Percentiles rank a stretch among this genome's conserved stretches.
Evolutionary conservation across 2,888 invertebrate genomes (phyloP).

Genomic region (Aphidius colemani): DNA sequence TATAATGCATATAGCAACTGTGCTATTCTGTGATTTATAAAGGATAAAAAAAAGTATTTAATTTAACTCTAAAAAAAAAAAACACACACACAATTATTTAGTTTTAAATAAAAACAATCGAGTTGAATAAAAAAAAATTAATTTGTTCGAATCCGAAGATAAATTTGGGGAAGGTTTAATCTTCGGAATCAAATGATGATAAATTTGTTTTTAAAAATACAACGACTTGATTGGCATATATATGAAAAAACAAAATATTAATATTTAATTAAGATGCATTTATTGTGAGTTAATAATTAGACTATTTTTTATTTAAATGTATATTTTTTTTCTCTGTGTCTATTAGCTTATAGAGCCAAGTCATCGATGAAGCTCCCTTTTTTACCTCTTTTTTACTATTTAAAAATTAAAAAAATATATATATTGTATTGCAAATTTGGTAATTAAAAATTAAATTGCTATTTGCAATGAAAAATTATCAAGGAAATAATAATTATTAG

Average conservation of each 20-base stretch:
- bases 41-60: slow-evolving; percentile 14
- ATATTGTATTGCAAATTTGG: background rate
- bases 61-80: background rate
- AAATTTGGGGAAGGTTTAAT: slow-evolving; percentile 58
- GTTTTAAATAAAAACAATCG: slow-evolving; percentile 2
- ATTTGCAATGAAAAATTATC: no score
- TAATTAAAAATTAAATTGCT: no score
- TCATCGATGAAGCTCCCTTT: slow-evolving; percentile 28
- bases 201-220: slow-evolving; percentile 12
- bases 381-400: slow-evolving; percentile 32
- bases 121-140: slow-evolving; percentile 6
- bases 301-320: background rate
- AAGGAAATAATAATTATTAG: background rate
- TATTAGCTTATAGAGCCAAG: slow-evolving; percentile 27
- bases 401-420: slow-evolving; percentile 17
- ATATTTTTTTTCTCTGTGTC: slow-evolving; percentile 10
- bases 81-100: no score
- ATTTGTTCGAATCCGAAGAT: slow-evolving; percentile 44
- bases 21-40: slow-evolving; percentile 47
- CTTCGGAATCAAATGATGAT: slow-evolving; percentile 41
- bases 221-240: slow-evolving; percentile 17
- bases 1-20: slow-evolving; percentile 39
- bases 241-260: background rate
- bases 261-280: slow-evolving; percentile 5
- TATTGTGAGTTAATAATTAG: no score